Base-by-base conservation (phyloP, 1,140 invertebrate genomes). In the Bombus picipes region DNA sequence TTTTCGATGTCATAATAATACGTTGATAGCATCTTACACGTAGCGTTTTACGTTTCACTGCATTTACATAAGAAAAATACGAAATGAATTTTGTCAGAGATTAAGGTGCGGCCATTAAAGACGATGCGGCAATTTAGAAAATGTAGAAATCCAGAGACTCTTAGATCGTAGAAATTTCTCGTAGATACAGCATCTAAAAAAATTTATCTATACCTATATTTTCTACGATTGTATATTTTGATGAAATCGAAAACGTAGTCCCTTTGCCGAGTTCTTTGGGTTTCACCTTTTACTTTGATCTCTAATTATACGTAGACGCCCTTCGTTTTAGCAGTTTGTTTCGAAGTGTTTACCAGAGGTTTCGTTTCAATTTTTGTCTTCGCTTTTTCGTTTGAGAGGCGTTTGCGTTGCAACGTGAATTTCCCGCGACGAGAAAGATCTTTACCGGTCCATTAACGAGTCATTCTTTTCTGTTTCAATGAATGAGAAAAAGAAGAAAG, bases 371-470 rank as follows among this genome's bases (percentile, higher is more conserved):
- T 43, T 41, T 18, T 73, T 43, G 37, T 43, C 41, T 9, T 28
- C 0, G 25, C 10, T 28, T n/a, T 37, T n/a, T 53, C 12, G 43
- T 25, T 34, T 2, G 32, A n/a, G 34, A 37, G n/a, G 3, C 18
- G 34, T 25, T 39, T 39, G 53, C 37, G 28, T 41, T 28, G 39
- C 25, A 41, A n/a, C 28, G 68, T 25, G 68, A 75, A 47, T 37
- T 62, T 57, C 39, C 34, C 25, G 22, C 32, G 34, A 25, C 73
- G 47, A 57, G 13, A 59, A 57, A 12, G 15, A 75, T 62, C 22
- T 37, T 57, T 28, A 39, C 28, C 13, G 75, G 37, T 62, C 34
- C 34, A n/a, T 77, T 77, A 77, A 77, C 75, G 57, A 39, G 28
- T 32, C 53, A 32, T 78, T 78, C 37, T 28, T 41, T 41, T 62